Percentiles rank a stretch among this genome's conserved stretches.
Conservation (phyloP, 2,888 invertebrate species). For the Linnaemya tessellans region DNA sequence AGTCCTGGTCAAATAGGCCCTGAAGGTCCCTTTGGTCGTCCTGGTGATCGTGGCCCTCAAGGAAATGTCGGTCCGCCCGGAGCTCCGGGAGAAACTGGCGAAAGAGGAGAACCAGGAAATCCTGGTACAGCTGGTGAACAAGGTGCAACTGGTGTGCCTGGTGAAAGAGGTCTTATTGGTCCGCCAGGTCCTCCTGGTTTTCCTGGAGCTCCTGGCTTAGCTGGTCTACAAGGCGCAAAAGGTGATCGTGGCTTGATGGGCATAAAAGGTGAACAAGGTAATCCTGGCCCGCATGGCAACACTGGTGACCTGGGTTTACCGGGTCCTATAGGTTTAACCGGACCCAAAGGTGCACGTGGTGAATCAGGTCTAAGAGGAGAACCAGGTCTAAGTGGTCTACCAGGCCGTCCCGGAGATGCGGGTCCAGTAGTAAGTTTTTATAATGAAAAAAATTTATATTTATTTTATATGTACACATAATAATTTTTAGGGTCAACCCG, state of each 20-base stretch:
- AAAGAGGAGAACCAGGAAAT: slow-evolving; percentile 90
- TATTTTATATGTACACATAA: neutral
- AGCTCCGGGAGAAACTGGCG: slow-evolving; percentile 91
- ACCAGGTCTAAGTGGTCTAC: slow-evolving; percentile 88
- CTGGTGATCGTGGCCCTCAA: slow-evolving; percentile 90
- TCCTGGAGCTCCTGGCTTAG: slow-evolving; percentile 87
- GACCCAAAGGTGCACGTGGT: slow-evolving; percentile 90
- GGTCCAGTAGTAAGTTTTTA: slow-evolving; percentile 86
- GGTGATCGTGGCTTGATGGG: slow-evolving; percentile 89
- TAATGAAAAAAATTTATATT: neutral
- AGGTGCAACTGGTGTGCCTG: slow-evolving; percentile 89
- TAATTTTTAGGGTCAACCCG: slow-evolving; percentile 87
- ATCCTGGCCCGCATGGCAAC: slow-evolving; percentile 85
- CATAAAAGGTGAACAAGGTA: slow-evolving; percentile 90
- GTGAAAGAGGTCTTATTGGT: slow-evolving; percentile 90
- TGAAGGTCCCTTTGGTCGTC: slow-evolving; percentile 88
- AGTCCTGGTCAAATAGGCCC: slow-evolving; percentile 87
- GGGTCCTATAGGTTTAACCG: slow-evolving; percentile 86
- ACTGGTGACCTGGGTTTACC: slow-evolving; percentile 85
- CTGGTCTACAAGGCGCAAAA: slow-evolving; percentile 89
- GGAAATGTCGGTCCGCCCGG: slow-evolving; percentile 90
- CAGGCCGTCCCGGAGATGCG: slow-evolving; percentile 90
- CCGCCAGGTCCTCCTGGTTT: slow-evolving; percentile 88
- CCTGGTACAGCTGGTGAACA: slow-evolving; percentile 88
- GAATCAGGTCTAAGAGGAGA: slow-evolving; percentile 91